These are phyloP conservation scores for Cremastobaeus sp. DNA, from an alignment of 2,888 invertebrate species.

Conservation along the genomic window DNA sequence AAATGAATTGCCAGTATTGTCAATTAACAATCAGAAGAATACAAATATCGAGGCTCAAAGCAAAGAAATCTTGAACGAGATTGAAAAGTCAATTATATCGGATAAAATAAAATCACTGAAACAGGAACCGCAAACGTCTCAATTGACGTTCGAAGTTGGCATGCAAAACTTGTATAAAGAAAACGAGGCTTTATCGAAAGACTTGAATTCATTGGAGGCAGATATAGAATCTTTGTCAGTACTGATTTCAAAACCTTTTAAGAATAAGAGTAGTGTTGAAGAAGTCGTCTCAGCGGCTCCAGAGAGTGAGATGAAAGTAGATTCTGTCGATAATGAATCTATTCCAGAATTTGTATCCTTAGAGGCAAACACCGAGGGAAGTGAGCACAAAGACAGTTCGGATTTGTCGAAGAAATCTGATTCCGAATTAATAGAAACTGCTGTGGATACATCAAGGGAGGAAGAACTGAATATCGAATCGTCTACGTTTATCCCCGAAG, in stretches of 20 bases:
- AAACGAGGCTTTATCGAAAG: conserved; percentile 65
- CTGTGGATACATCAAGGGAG: conserved; percentile 41
- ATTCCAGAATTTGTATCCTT: conserved; percentile 27
- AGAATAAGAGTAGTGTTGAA: conserved; percentile 57
- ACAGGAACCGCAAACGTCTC: conserved; percentile 47
- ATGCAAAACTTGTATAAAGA: conserved; percentile 64
- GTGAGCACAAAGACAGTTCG: conserved; percentile 25
- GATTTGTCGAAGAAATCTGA: conserved; percentile 30
- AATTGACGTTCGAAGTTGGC: conserved; percentile 62
- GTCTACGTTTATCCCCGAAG: conserved; percentile 10
- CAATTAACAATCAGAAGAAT: conserved; percentile 61
- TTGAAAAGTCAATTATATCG: conserved; percentile 73
- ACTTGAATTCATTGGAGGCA: conserved; percentile 64
- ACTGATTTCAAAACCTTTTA: conserved; percentile 64
- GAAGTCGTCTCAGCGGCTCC: conserved; percentile 36
- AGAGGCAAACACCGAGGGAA: conserved; percentile 27
- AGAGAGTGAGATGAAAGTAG: not conserved
- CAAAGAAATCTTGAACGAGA: conserved; percentile 71
- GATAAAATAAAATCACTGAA: conserved; percentile 66
- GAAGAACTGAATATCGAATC: conserved; percentile 24
- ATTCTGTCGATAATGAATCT: conserved; percentile 30
- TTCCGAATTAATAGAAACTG: conserved; percentile 52
- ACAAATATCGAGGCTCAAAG: conserved; percentile 72
- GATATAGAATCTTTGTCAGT: conserved; percentile 67
- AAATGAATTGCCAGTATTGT: conserved; percentile 19